These are phyloP conservation scores for Eira barbara DNA, from an alignment of 2,113 vertebrate species.

Conservation along the genomic window DNA sequence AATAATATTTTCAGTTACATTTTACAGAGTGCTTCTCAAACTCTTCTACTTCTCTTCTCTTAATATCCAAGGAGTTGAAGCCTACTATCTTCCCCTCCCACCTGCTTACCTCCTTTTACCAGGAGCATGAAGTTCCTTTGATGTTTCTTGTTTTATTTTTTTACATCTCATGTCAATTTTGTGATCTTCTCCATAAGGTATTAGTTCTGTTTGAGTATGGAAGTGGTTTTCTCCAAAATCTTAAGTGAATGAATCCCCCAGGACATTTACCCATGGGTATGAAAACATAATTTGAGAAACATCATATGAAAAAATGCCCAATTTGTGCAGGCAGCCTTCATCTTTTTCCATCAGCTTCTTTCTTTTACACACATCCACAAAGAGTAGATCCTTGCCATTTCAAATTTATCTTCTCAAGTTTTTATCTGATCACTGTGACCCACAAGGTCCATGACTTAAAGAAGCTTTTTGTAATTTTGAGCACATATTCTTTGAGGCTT, in stretches of 20 bases:
- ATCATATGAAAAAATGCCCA: neutral
- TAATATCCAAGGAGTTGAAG: neutral
- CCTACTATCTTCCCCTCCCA: neutral
- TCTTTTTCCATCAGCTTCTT: neutral
- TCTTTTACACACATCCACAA: neutral
- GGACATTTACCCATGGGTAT: neutral
- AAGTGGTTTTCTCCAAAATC: neutral
- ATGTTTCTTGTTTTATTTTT: neutral
- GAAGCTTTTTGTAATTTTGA: neutral
- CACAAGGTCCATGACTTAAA: neutral
- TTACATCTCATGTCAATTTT: neutral
- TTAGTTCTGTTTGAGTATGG: neutral
- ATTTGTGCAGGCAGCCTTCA: neutral
- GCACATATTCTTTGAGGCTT: neutral
- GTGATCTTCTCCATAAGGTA: neutral
- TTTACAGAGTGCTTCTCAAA: neutral
- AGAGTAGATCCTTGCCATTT: neutral
- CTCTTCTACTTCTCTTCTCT: neutral
- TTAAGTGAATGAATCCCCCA: neutral
- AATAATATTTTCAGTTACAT: constrained; percentile 1
- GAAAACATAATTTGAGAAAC: neutral
- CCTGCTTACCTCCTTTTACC: neutral
- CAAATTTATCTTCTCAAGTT: neutral
- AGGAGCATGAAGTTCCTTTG: neutral
- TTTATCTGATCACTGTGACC: neutral